These are phyloP conservation scores for Galbula dea DNA, from an alignment of 2,113 vertebrate species.

Conservation along the genomic window DNA sequence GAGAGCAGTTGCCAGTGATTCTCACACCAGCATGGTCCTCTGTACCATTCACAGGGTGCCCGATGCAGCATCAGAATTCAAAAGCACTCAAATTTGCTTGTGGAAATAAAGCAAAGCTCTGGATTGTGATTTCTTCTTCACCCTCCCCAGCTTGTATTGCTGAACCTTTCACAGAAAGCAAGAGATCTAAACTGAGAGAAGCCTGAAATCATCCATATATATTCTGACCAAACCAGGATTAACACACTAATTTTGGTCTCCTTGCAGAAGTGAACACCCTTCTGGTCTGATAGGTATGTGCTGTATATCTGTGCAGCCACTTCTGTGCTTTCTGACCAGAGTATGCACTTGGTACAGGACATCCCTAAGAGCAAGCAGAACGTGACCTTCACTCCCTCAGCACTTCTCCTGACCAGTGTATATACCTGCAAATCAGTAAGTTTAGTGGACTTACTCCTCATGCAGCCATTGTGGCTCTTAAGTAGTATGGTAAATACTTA, in stretches of 20 bases:
- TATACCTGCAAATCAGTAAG: background rate
- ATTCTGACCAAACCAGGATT: background rate
- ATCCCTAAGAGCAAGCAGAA: background rate
- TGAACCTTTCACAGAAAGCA: background rate
- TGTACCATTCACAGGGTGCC: background rate
- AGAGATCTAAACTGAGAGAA: background rate
- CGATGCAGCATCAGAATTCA: background rate
- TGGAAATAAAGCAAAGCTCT: background rate
- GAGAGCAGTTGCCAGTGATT: background rate
- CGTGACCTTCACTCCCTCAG: background rate
- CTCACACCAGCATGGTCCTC: background rate
- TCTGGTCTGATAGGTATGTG: background rate
- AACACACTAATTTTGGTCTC: background rate
- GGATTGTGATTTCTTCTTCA: background rate
- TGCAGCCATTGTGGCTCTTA: background rate
- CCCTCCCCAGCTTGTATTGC: background rate
- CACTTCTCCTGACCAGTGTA: background rate
- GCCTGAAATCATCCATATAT: background rate
- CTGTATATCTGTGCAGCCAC: background rate
- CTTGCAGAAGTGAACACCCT: background rate
- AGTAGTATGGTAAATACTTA: background rate
- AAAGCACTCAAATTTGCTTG: background rate
- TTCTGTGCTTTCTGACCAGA: background rate
- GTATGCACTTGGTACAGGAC: background rate
- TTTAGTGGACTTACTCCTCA: background rate